Evolutionary conservation across 64 coral and sea anemone species (phyloP).

Genomic region (Astreopora myriophthalma): DNA sequence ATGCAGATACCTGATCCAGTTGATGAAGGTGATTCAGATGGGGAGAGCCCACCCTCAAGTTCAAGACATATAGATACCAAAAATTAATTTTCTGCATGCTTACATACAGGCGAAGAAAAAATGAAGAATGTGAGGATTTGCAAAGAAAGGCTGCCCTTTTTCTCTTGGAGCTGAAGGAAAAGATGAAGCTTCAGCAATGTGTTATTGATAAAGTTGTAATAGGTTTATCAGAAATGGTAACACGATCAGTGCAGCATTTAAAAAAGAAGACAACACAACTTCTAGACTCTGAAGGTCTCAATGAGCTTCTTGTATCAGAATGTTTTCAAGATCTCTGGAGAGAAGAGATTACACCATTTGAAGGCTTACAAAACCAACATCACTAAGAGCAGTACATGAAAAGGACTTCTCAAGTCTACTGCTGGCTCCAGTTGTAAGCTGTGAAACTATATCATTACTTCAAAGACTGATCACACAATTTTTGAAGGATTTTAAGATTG

Average conservation of each 20-base stretch:
- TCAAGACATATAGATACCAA: no score
- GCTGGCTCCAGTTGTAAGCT: constrained; percentile 45
- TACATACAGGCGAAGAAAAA: neutral
- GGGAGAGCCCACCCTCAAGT: neutral
- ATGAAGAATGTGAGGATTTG: neutral
- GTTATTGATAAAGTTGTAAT: neutral
- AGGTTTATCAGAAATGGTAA: neutral
- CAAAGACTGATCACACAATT: constrained; percentile 16
- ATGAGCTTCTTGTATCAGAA: neutral
- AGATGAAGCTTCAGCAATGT: neutral
- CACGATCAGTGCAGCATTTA: neutral
- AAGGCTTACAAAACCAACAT: neutral
- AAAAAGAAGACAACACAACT: neutral
- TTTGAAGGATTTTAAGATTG: constrained; percentile 25
- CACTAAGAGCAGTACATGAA: neutral
- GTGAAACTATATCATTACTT: constrained; percentile 35
- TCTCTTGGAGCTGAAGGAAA: neutral
- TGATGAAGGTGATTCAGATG: no score
- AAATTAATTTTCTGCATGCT: neutral
- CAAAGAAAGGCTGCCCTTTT: neutral
- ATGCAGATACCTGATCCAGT: no score
- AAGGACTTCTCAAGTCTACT: constrained; percentile 1
- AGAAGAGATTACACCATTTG: neutral
- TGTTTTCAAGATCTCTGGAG: neutral
- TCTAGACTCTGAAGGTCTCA: neutral